Evolutionary conservation across 2,888 invertebrate genomes (phyloP), one percentile per base, ranked within the genome.

Genomic region (Calliphora vomitoria): DNA sequence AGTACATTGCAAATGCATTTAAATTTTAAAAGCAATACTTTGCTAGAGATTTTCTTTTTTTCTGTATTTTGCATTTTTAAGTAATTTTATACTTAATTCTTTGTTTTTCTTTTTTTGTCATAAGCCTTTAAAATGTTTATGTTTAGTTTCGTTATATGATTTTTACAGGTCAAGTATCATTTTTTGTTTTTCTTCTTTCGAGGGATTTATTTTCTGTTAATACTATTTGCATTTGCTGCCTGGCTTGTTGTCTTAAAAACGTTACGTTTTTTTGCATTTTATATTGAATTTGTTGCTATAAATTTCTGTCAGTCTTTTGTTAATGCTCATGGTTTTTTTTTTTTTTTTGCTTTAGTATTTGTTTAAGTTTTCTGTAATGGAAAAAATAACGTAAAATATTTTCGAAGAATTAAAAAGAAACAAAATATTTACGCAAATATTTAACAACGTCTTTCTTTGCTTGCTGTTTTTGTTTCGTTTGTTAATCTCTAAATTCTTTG

Each of bases 161-260:
- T 85, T 85, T 80, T 75, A 38, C 85, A 81, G 71, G 75, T 81
- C 74, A 85, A 80, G 25, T 47, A 71, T 76, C 55, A 38, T 62
- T 72, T 71, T 71, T 13, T 31, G n/a, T 58, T 53, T 41, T 55
- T 20, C 50, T 47, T 50, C 25, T 85, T 25, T n/a, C 15, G 60
- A 71, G 68, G 68, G 74, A 79, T 79, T 79, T 79, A 35, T 47
- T 75, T 25, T 44, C 47, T 72, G 38, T 64, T 78, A 71, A 78
- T 58, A 53, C 64, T 38, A 74, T 66, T 72, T 81, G 80, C 81
- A 75, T 60, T 50, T 31, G 53, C 38, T 75, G 60, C 35, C 38
- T 25, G 66, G 58, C 25, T 68, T 66, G 20, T 44, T 68, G 58
- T 60, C 60, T 68, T 68, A 20, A 74, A 81, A 44, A 44, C 15